phyloP scores from a whole-genome alignment of 2,888 invertebrate genomes.

The Ptychoptera contaminata region DNA sequence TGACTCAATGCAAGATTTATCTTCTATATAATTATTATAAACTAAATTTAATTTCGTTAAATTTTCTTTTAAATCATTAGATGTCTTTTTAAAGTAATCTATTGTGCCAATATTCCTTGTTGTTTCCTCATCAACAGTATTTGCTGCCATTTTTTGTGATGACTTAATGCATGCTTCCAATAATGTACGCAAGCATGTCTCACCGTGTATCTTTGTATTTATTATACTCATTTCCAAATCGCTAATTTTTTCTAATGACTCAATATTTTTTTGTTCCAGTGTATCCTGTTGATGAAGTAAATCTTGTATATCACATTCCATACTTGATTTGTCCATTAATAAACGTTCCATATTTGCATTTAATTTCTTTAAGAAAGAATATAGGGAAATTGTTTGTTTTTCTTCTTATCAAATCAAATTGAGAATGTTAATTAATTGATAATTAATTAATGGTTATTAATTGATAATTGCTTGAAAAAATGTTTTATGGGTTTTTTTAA shows the following conservation, averaged over 20 bases:
- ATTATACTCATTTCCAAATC: slow-evolving; percentile 18
- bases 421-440: slow-evolving; percentile 7
- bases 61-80: slow-evolving; percentile 16
- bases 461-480: too few relatives aligned
- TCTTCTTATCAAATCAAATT: too few relatives aligned
- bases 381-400: too few relatives aligned
- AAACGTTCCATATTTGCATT: slow-evolving; percentile 48
- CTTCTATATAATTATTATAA: slow-evolving; percentile 19
- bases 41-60: slow-evolving; percentile 15
- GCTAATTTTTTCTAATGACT: slow-evolving; percentile 9
- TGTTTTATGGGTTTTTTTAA: too few relatives aligned
- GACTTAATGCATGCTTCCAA: slow-evolving; percentile 16
- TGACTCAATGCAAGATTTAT: slow-evolving; percentile 19
- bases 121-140: slow-evolving; percentile 13
- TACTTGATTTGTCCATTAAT: slow-evolving; percentile 21
- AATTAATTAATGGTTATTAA: too few relatives aligned
- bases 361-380: slow-evolving; percentile 33
- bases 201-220: slow-evolving; percentile 20
- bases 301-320: slow-evolving; percentile 49
- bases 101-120: slow-evolving; percentile 14
- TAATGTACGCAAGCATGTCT: slow-evolving; percentile 17
- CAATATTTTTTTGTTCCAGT: slow-evolving; percentile 30
- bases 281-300: slow-evolving; percentile 50
- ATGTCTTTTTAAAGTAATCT: slow-evolving; percentile 17
- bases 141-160: slow-evolving; percentile 14